These are phyloP conservation scores for Syrista parreyssii DNA, from an alignment of 2,888 invertebrate species.

Conservation along the genomic window DNA sequence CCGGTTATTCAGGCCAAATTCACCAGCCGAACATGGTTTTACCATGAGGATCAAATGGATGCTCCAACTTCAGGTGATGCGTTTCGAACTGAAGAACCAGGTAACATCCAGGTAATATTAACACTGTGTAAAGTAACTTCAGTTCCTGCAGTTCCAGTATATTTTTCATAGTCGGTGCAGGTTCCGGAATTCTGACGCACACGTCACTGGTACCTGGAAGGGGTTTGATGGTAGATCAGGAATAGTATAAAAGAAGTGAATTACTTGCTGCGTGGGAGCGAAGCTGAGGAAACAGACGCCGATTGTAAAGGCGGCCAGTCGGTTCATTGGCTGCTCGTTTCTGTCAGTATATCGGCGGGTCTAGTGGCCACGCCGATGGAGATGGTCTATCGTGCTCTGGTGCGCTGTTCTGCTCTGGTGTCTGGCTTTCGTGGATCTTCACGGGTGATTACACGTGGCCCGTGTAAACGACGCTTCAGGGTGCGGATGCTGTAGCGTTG, in stretches of 20 bases:
- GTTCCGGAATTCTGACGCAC: background rate
- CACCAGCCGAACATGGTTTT: background rate
- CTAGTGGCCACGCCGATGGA: background rate
- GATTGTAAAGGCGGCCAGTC: background rate
- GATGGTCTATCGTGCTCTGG: background rate
- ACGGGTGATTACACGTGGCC: conserved; percentile 35
- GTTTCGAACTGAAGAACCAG: background rate
- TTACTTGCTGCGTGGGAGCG: background rate
- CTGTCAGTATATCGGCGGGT: background rate
- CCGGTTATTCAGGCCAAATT: background rate
- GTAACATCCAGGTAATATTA: too few relatives aligned
- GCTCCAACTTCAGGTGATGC: background rate
- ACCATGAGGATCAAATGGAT: background rate
- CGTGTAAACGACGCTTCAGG: conserved; percentile 30
- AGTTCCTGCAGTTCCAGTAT: background rate
- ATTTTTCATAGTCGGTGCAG: background rate
- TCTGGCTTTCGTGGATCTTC: conserved; percentile 26
- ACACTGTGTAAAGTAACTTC: background rate
- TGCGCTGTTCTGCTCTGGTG: background rate
- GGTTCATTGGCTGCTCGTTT: background rate
- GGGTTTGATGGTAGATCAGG: background rate
- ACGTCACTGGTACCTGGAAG: background rate
- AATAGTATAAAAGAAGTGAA: background rate
- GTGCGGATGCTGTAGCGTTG: background rate
- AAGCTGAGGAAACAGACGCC: background rate